These are phyloP conservation scores for Brachionus asplanchnoidis DNA, from an alignment of 1,140 invertebrate species.

Conservation along the genomic window DNA sequence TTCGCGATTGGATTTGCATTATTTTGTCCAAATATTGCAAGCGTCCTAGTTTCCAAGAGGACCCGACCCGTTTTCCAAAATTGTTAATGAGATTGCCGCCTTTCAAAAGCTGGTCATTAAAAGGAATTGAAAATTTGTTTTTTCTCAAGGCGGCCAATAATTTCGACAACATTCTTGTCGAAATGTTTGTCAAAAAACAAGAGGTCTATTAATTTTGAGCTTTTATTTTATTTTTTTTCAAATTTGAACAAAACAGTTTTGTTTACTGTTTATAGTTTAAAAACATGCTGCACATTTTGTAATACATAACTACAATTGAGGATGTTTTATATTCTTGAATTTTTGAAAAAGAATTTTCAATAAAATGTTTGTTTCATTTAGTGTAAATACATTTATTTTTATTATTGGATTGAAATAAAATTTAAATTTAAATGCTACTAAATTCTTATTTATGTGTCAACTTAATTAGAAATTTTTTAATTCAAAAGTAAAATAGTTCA, in stretches of 20 bases:
- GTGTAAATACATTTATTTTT: not conserved
- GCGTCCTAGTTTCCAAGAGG: slow-evolving; percentile 66
- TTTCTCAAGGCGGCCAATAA: slow-evolving; percentile 67
- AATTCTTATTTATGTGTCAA: not conserved
- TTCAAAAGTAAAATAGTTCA: not conserved
- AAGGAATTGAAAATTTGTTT: slow-evolving; percentile 90
- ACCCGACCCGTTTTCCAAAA: slow-evolving; percentile 89
- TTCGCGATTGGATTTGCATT: slow-evolving; percentile 88
- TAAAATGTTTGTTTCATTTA: not conserved
- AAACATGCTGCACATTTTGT: not conserved
- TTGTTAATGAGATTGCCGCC: slow-evolving; percentile 84
- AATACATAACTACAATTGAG: not conserved
- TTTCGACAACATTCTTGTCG: slow-evolving; percentile 36
- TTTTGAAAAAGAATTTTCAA: not conserved
- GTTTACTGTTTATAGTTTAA: not conserved
- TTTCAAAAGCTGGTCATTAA: slow-evolving; percentile 80
- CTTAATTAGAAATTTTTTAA: not conserved
- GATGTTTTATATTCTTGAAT: not conserved
- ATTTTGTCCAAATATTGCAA: slow-evolving; percentile 88
- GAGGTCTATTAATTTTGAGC: not conserved
- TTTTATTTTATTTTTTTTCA: not conserved
- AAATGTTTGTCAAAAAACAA: slow-evolving; percentile 41
- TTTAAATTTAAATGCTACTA: not conserved
- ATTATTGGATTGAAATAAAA: not conserved
- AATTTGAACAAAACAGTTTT: not conserved